Base-by-base conservation (phyloP, 2,888 invertebrate genomes). In the Eupeodes latifasciatus region DNA sequence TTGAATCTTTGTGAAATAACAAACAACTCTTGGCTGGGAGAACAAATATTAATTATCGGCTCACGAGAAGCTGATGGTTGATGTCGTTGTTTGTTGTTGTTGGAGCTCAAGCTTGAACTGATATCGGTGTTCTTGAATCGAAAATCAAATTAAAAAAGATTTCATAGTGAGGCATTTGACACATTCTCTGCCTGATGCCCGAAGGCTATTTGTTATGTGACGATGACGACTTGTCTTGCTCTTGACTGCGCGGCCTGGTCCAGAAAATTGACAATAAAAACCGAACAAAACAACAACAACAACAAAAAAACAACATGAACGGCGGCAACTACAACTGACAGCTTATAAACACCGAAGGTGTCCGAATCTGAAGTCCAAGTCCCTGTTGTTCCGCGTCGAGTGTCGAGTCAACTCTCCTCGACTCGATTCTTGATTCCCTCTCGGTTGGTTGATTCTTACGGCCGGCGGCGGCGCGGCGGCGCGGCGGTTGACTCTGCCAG, bases 31-130 rank as follows among this genome's bases (percentile, higher is more conserved):
- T 53, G 4, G 27, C n/a, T 74, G 61, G 59, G 36, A 81, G 78
- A 88, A 85, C 81, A 85, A 81, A 88, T 85, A 88, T 88, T 88
- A 85, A 88, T 88, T 88, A 88, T 85, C 85, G 75, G 57, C 85
- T 85, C 85, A 88, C 88, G 88, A 81, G 6, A 40, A 40, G 40
- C 40, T 66, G 67, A 11, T 57, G 55, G 51, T 51, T 55, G 55
- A 14, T 55, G 53, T 19, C 19, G 71, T 64, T 75, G 69, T 27
- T 55, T 67, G 34, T 19, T 79, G 62, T 6, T 69, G 71, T 5
- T 62, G 55, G 7, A 19, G 4, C 5, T 59, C 14, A 4, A 47
- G 27, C 27, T 27, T 27, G 27, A 27, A 27, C 59, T n/a, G 55
- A 51, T 74, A 84, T 81, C 80, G 77, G 76, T 84, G 72, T 14